Evolutionary conservation across 2,113 vertebrate genomes (phyloP).

Genomic region (Centropus unirufus): DNA sequence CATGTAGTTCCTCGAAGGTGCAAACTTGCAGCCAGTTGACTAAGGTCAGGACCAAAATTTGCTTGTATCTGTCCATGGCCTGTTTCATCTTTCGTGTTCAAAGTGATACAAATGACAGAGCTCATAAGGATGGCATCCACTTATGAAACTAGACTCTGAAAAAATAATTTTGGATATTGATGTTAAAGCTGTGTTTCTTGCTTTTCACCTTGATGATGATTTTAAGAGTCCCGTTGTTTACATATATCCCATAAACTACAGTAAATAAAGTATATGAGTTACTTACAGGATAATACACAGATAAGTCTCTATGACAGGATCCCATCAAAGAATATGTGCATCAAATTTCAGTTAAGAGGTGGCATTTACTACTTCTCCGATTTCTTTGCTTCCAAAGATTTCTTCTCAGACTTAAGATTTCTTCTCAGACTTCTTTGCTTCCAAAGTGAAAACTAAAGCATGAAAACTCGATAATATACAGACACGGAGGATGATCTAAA

Average conservation of each 20-base stretch:
- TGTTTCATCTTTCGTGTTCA: background rate
- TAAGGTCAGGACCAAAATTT: background rate
- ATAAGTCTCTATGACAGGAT: background rate
- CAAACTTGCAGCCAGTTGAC: background rate
- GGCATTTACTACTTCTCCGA: background rate
- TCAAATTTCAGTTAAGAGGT: background rate
- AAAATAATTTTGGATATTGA: background rate
- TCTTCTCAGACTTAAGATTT: no score
- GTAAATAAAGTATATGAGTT: background rate
- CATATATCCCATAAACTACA: background rate
- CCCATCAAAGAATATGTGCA: background rate
- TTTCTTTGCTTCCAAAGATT: no score
- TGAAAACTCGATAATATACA: background rate
- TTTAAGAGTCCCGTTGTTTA: background rate
- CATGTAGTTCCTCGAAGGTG: background rate
- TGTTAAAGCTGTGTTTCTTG: background rate
- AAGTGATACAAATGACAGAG: background rate
- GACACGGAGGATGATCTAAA: background rate
- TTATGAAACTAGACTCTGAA: background rate
- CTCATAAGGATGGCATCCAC: background rate
- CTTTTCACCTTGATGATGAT: background rate
- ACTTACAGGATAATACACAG: background rate
- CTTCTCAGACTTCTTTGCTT: background rate
- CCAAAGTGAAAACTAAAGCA: background rate
- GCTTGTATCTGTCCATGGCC: background rate